Base-by-base conservation (phyloP, 2,113 vertebrate genomes). In the Procavia capensis region DNA sequence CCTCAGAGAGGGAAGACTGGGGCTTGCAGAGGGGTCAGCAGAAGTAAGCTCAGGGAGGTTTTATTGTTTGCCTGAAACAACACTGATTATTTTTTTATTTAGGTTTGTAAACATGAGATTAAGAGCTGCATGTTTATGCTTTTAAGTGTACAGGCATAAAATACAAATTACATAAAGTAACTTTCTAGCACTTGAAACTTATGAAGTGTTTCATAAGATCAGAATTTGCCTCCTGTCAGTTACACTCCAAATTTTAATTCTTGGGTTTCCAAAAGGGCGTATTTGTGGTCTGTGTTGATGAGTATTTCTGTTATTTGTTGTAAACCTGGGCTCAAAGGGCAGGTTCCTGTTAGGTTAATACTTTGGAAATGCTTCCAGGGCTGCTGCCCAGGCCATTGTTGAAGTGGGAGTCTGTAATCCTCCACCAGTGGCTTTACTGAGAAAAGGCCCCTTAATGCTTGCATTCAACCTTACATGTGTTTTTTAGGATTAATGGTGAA, bases 351-450 rank as follows among this genome's bases (percentile, higher is more conserved):
- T 54, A 82, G 64, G 45, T 36, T 45, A 94, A 82, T 63, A 63
- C 47, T 66, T 68, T 63, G 64, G 54, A 94, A 31, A n/a, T 74
- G 45, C 89, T 59, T 90, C 68, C 76, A 47, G 93, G 91, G 80
- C 87, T 34, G 2, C 16, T 64, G 84, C 66, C 72, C 81, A 50
- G 78, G 43, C 34, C n/a, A 2, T n/a, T 63, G 59, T 89, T 61
- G 72, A 87, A n/a, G 61, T 59, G 59, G 81, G 84, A 92, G 63
- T 63, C 57, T 91, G 39, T 79, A 90, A 94, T 79, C 79, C 39
- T 70, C n/a, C 39, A 1, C 75, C 83, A 61, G 1, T 29, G 41
- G 61, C 72, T 92, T 75, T 66, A 17, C 68, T 43, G n/a, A 82
- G 47, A 61, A 75, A 25, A 34, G 25, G 31, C 36, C 70, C 29